Conservation (phyloP, 2,888 invertebrate species). For the Apotomis turbidana region DNA sequence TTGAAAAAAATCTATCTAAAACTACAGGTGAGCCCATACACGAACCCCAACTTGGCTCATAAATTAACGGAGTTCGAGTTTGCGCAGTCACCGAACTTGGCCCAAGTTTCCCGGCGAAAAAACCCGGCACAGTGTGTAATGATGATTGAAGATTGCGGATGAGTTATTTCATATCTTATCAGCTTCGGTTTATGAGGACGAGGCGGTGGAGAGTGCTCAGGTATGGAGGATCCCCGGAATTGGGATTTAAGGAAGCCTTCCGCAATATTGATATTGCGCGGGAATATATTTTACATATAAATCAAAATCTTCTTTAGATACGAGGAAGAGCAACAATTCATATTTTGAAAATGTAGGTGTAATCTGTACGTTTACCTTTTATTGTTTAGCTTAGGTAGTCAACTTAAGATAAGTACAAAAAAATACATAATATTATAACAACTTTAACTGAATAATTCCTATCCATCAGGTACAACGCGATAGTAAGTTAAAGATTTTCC, state of each 20-base stretch:
- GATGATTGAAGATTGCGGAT: slow-evolving; percentile 37
- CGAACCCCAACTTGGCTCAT: slow-evolving; percentile 27
- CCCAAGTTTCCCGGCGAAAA: slow-evolving; percentile 6
- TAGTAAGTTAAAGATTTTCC: not conserved
- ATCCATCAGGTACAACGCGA: no score
- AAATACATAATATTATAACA: no score
- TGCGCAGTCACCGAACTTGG: slow-evolving; percentile 14
- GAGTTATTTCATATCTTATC: slow-evolving; percentile 31
- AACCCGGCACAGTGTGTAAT: slow-evolving; percentile 22
- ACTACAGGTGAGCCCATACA: slow-evolving; percentile 19
- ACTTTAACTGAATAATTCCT: no score
- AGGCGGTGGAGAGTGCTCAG: not conserved
- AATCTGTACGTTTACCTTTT: no score
- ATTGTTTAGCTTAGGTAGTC: no score
- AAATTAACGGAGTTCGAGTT: slow-evolving; percentile 21
- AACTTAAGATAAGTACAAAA: no score
- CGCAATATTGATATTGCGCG: not conserved
- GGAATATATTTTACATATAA: not conserved
- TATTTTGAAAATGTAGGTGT: no score
- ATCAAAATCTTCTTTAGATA: no score
- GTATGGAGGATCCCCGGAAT: not conserved
- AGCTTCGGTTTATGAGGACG: slow-evolving; percentile 11
- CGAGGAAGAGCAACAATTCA: no score
- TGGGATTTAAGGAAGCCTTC: slow-evolving; percentile 5
- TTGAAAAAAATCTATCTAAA: not conserved